These are phyloP conservation scores for Calameuta pallipes DNA, from an alignment of 2,888 invertebrate genomes.

Conservation along the genomic window DNA sequence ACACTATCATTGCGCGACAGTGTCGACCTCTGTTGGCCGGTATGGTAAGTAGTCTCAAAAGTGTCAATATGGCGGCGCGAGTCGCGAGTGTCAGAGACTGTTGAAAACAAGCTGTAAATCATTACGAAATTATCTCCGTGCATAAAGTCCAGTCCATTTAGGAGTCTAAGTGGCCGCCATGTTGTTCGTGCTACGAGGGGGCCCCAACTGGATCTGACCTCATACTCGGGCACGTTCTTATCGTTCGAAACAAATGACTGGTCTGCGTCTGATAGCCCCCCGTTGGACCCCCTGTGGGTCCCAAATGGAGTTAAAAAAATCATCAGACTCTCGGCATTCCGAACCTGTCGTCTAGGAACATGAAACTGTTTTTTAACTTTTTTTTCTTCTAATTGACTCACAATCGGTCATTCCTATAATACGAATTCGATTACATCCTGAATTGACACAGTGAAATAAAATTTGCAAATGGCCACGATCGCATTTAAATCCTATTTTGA, in stretches of 20 bases:
- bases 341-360: slow-evolving; percentile 3
- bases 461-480: not conserved
- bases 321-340: slow-evolving; percentile 23
- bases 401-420: slow-evolving; percentile 2
- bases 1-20: not conserved
- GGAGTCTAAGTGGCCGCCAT: slow-evolving; percentile 51
- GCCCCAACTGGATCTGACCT: slow-evolving; percentile 34
- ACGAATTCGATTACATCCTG: not conserved
- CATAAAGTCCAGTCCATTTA: slow-evolving; percentile 52
- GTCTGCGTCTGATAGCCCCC: slow-evolving; percentile 30
- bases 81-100: slow-evolving; percentile 13
- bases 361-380: not conserved
- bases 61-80: slow-evolving; percentile 4
- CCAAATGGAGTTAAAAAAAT: slow-evolving; percentile 13
- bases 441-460: not conserved
- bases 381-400: not conserved
- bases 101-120: slow-evolving; percentile 42
- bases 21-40: slow-evolving; percentile 3
- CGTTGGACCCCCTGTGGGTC: slow-evolving; percentile 25
- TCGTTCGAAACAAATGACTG: slow-evolving; percentile 38
- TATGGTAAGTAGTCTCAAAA: not conserved
- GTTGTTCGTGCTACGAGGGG: slow-evolving; percentile 28
- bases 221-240: slow-evolving; percentile 29
- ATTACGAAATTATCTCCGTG: slow-evolving; percentile 54
- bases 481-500: not conserved